Conservation (phyloP, 2,113 vertebrate species). For the Lucifuga dentata region DNA sequence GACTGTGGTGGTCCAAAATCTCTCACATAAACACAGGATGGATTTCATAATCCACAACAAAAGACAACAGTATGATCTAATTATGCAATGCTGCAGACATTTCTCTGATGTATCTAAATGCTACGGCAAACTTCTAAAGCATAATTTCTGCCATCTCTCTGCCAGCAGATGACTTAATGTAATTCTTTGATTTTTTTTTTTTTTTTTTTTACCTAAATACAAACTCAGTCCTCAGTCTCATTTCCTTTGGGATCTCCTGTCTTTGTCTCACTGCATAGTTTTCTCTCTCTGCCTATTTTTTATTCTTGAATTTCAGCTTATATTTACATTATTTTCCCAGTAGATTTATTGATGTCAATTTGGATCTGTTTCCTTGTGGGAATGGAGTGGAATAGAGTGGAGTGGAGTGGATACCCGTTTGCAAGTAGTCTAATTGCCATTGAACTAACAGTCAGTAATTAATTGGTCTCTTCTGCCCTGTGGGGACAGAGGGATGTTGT, state of each 20-base stretch:
- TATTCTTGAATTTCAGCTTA: constrained; percentile 24
- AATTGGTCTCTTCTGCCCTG: constrained; percentile 65
- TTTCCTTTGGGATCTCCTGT: constrained; percentile 31
- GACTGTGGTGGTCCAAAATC: constrained; percentile 29
- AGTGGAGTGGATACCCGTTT: constrained; percentile 43
- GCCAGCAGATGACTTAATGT: constrained; percentile 56
- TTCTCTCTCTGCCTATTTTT: constrained; percentile 6
- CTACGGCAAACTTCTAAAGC: constrained; percentile 43
- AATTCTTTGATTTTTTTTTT: no score
- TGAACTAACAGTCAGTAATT: constrained; percentile 73
- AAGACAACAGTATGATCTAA: constrained; percentile 46
- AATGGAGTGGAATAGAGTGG: constrained; percentile 7
- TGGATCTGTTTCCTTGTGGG: constrained; percentile 19
- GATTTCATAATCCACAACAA: constrained; percentile 42
- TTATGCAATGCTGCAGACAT: constrained; percentile 42
- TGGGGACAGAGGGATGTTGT: constrained; percentile 43
- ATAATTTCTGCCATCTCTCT: constrained; percentile 28
- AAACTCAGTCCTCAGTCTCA: constrained; percentile 48
- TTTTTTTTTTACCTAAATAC: constrained; percentile 34
- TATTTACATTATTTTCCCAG: constrained; percentile 21
- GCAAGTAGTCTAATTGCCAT: constrained; percentile 64
- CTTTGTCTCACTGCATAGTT: constrained; percentile 5
- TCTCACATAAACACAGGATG: constrained; percentile 37
- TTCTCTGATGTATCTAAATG: constrained; percentile 47
- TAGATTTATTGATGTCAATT: constrained; percentile 14